Evolutionary conservation across 2,888 invertebrate species (phyloP).

Genomic region (Tubulanus polymorphus): DNA sequence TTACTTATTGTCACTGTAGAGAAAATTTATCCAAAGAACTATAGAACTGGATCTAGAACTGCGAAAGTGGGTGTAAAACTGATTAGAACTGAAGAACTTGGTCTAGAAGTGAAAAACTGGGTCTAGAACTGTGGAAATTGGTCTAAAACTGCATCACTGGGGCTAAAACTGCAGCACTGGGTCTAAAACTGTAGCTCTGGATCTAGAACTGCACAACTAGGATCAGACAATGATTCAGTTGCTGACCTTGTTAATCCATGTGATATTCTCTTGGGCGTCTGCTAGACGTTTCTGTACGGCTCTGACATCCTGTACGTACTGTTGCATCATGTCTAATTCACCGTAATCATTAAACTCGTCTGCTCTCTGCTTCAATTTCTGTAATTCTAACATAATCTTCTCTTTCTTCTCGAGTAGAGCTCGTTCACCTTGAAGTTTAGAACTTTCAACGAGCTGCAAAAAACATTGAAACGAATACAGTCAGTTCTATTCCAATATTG

Average conservation of each 20-base stretch:
- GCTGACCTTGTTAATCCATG: slow-evolving; percentile 73
- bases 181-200: too few species aligned
- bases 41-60: too few species aligned
- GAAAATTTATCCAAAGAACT: too few species aligned
- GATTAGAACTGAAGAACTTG: too few species aligned
- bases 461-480: background rate
- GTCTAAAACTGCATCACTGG: too few species aligned
- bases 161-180: too few species aligned
- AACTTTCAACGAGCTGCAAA: slow-evolving; percentile 67
- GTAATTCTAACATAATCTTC: slow-evolving; percentile 67
- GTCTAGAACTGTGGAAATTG: too few species aligned
- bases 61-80: too few species aligned
- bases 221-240: too few species aligned
- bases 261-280: slow-evolving; percentile 70
- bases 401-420: slow-evolving; percentile 66
- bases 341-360: slow-evolving; percentile 78
- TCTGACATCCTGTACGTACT: slow-evolving; percentile 72
- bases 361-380: slow-evolving; percentile 70
- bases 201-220: too few species aligned
- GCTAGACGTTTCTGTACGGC: slow-evolving; percentile 71
- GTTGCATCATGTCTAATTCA: slow-evolving; percentile 69
- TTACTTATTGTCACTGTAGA: too few species aligned
- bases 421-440: slow-evolving; percentile 82
- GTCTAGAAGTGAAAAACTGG: too few species aligned
- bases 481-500: background rate